These are phyloP conservation scores for Sebastes miniatus DNA, from an alignment of 2,797 vertebrate species.

Conservation along the genomic window DNA sequence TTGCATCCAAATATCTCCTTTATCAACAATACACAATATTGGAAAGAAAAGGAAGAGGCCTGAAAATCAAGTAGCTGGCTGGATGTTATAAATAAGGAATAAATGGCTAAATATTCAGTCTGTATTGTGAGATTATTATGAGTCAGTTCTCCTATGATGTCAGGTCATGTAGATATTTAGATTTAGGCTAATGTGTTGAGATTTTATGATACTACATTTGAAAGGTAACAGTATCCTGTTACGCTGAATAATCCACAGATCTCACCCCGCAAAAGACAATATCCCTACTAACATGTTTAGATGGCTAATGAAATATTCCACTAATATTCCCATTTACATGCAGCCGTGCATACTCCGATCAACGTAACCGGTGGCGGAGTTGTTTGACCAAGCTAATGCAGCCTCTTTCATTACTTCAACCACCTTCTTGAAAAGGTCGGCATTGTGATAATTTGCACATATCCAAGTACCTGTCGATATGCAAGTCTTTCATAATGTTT, in stretches of 20 bases:
- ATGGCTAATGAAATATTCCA: neutral
- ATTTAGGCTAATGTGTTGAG: neutral
- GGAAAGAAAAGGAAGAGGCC: neutral
- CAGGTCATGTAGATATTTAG: neutral
- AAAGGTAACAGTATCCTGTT: neutral
- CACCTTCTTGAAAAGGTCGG: neutral
- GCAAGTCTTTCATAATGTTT: too few species aligned
- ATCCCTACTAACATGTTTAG: neutral
- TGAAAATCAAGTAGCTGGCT: neutral
- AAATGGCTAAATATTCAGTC: neutral
- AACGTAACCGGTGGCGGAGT: neutral
- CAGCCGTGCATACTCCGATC: neutral
- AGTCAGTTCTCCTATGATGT: neutral
- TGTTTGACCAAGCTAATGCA: neutral
- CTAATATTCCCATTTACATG: neutral
- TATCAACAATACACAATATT: neutral
- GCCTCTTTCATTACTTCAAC: neutral
- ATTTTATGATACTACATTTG: neutral
- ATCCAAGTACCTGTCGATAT: neutral
- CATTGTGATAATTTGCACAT: neutral
- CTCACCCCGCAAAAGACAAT: neutral
- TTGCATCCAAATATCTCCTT: conserved; percentile 18
- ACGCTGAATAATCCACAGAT: neutral
- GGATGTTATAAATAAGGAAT: neutral
- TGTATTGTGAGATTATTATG: neutral